These are phyloP conservation scores for Amiota communis DNA, from an alignment of 2,888 invertebrate genomes.

Conservation along the genomic window DNA sequence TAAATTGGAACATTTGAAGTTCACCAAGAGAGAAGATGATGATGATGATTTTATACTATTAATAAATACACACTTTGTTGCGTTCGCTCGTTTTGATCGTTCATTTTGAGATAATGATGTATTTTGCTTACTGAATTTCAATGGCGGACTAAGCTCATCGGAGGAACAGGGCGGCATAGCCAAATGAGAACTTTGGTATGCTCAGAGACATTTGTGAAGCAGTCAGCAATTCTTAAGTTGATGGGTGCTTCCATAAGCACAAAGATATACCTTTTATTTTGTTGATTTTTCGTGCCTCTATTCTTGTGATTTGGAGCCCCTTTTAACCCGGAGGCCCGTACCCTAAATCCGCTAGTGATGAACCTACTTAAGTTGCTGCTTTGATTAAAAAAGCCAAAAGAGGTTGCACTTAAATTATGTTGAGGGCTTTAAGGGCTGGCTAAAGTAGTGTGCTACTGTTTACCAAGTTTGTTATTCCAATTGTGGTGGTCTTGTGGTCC, in stretches of 20 bases:
- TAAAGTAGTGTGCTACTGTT: constrained; percentile 3
- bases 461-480: too few species aligned
- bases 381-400: neutral
- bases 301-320: neutral
- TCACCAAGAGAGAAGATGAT: neutral
- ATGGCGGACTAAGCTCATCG: too few species aligned
- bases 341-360: neutral
- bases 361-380: neutral
- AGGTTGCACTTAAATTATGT: constrained; percentile 14
- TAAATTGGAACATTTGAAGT: constrained; percentile 38
- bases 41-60: constrained; percentile 1
- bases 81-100: constrained; percentile 25
- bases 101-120: constrained; percentile 16
- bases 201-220: too few species aligned
- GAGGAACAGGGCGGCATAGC: too few species aligned
- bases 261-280: too few species aligned
- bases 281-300: neutral
- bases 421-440: neutral
- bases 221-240: too few species aligned
- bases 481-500: too few species aligned
- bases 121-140: neutral
- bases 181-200: too few species aligned
- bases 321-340: neutral
- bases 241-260: too few species aligned
- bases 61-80: constrained; percentile 28